Percentiles rank a stretch among this genome's conserved stretches.
phyloP scores from a whole-genome alignment of 1,140 invertebrate genomes.

The Oryctes rhinoceros region DNA sequence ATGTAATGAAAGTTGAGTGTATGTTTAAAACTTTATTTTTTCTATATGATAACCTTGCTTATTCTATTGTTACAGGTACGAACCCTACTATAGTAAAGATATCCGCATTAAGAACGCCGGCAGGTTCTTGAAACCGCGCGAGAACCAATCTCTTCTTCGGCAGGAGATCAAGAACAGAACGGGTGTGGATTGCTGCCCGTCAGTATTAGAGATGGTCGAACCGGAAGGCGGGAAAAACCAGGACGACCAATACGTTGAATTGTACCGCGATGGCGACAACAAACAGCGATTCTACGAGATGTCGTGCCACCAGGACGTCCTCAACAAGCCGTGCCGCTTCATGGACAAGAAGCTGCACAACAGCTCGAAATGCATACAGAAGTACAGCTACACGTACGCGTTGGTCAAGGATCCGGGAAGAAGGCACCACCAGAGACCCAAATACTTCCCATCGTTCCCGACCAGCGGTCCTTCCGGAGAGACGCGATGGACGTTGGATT shows the following conservation, averaged over 20 bases:
- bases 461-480: slow-evolving; percentile 63
- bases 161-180: slow-evolving; percentile 66
- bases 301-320: slow-evolving; percentile 76
- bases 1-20: no score
- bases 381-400: slow-evolving; percentile 86
- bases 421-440: slow-evolving; percentile 55
- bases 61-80: slow-evolving; percentile 50
- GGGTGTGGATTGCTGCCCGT: slow-evolving; percentile 81
- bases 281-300: slow-evolving; percentile 80
- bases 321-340: slow-evolving; percentile 78
- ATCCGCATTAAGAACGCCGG: slow-evolving; percentile 50
- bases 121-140: slow-evolving; percentile 61
- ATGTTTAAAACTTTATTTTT: no score
- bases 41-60: not conserved
- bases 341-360: slow-evolving; percentile 74
- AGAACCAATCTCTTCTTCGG: slow-evolving; percentile 71
- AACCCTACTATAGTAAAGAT: slow-evolving; percentile 51
- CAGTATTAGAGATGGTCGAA: slow-evolving; percentile 77
- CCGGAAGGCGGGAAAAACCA: slow-evolving; percentile 79
- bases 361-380: slow-evolving; percentile 81
- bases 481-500: slow-evolving; percentile 78
- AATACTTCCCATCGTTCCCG: slow-evolving; percentile 64
- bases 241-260: slow-evolving; percentile 74
- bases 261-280: slow-evolving; percentile 76
- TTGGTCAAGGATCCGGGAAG: slow-evolving; percentile 68